These are phyloP conservation scores for Siniperca undulata DNA, from an alignment of 2,797 vertebrate genomes.

Conservation along the genomic window DNA sequence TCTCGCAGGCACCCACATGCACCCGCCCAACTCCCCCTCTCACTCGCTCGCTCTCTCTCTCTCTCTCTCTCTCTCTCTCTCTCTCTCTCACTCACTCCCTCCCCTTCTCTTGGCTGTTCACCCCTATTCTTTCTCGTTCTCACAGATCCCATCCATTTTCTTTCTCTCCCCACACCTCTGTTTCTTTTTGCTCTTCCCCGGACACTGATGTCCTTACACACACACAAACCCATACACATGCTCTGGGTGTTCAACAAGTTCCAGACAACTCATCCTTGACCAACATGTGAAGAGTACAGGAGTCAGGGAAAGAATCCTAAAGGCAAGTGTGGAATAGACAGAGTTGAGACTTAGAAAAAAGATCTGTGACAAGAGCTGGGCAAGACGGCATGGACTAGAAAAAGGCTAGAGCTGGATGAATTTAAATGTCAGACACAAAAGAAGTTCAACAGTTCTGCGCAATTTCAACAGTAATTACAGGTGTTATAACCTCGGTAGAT, in stretches of 20 bases:
- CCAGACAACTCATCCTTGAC: conserved; percentile 72
- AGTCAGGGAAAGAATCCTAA: conserved; percentile 18
- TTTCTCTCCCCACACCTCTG: conserved; percentile 29
- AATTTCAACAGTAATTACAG: not conserved
- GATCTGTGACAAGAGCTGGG: conserved; percentile 28
- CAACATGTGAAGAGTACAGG: conserved; percentile 38
- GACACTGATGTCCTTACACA: conserved; percentile 46
- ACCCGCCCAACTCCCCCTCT: conserved; percentile 85
- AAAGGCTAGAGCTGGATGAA: conserved; percentile 24
- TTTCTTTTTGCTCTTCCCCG: conserved; percentile 36
- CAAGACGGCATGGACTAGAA: conserved; percentile 17
- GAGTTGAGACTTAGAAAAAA: conserved; percentile 1
- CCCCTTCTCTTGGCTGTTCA: conserved; percentile 52
- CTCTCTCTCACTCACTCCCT: conserved; percentile 54
- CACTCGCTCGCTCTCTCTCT: conserved; percentile 47
- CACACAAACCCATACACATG: conserved; percentile 57
- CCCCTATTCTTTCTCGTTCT: conserved; percentile 62
- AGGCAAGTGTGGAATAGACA: conserved; percentile 3
- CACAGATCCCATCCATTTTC: conserved; percentile 35
- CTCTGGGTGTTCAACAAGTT: conserved; percentile 59
- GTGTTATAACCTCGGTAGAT: not conserved
- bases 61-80: conserved; percentile 45
- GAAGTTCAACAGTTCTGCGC: not conserved
- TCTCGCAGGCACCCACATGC: conserved; percentile 86
- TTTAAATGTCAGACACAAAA: conserved; percentile 25